phyloP scores from a whole-genome alignment of 2,797 vertebrate species.

The Glossophaga mutica region DNA sequence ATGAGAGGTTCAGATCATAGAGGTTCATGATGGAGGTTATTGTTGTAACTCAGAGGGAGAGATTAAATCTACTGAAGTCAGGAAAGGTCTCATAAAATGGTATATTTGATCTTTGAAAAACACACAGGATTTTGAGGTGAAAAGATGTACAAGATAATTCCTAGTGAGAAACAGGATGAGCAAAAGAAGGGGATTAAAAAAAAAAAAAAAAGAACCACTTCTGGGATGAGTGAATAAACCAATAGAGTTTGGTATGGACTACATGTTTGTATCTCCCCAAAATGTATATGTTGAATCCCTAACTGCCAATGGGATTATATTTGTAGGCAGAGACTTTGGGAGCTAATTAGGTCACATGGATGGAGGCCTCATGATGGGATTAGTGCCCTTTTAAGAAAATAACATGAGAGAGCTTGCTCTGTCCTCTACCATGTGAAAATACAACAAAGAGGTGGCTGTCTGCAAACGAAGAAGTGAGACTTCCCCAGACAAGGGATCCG shows the following conservation, averaged over 20 bases:
- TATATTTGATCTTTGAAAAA: not conserved
- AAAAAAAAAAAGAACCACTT: not conserved
- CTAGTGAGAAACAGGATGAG: not conserved
- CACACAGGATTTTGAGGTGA: not conserved
- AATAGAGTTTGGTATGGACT: not conserved
- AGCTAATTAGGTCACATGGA: not conserved
- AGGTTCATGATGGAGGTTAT: not conserved
- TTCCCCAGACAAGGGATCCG: not conserved
- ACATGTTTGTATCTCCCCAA: not conserved
- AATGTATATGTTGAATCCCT: not conserved
- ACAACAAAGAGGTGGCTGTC: not conserved
- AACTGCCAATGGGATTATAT: not conserved
- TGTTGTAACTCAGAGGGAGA: not conserved
- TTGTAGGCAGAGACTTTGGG: not conserved
- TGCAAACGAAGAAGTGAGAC: not conserved
- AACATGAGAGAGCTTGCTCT: not conserved
- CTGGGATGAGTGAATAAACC: not conserved
- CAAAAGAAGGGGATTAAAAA: not conserved
- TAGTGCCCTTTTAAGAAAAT: not conserved
- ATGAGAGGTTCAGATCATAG: not conserved
- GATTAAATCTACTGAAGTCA: not conserved
- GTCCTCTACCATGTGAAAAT: not conserved
- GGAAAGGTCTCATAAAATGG: not conserved
- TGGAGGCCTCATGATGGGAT: not conserved
- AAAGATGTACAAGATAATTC: not conserved